Percentiles rank a stretch among this genome's conserved stretches.
These are phyloP conservation scores for Numenius arquata DNA, from an alignment of 2,113 vertebrate species.

Conservation along the genomic window DNA sequence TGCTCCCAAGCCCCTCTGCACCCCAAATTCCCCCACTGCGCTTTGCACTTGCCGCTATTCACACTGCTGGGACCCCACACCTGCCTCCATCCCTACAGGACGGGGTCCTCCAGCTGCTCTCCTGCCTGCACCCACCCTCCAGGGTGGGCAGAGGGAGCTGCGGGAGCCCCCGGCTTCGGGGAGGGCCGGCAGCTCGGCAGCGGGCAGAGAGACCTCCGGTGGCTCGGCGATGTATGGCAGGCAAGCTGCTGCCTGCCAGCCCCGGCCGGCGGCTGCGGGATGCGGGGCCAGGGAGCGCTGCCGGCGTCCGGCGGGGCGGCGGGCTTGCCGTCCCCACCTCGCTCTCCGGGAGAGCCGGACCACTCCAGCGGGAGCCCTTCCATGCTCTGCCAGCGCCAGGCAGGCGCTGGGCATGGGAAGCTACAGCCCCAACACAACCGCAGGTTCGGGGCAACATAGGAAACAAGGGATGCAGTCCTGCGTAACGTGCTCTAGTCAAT, in stretches of 20 bases:
- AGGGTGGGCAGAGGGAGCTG: no score
- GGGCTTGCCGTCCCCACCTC: no score
- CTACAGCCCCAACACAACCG: rapidly evolving
- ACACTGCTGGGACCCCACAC: not conserved
- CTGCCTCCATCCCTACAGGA: no score
- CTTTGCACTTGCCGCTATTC: not conserved
- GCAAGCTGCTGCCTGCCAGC: not conserved
- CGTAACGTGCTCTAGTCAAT: no score
- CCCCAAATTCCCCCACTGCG: not conserved
- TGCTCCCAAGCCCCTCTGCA: not conserved
- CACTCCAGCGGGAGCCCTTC: not conserved
- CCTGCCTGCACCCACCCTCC: not conserved
- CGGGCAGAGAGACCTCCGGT: not conserved
- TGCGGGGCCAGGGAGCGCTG: not conserved
- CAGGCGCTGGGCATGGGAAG: rapidly evolving
- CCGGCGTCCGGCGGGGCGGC: not conserved
- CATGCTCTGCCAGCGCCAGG: not conserved
- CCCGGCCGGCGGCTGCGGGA: rapidly evolving
- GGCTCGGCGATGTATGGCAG: not conserved
- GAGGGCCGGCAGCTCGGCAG: not conserved
- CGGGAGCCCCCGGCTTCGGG: not conserved
- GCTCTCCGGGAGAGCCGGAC: not conserved
- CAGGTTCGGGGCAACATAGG: rapidly evolving
- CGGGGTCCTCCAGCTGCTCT: not conserved
- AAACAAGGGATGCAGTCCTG: no score